Conservation (phyloP, 1,140 invertebrate species). For the Teleopsis dalmanni region DNA sequence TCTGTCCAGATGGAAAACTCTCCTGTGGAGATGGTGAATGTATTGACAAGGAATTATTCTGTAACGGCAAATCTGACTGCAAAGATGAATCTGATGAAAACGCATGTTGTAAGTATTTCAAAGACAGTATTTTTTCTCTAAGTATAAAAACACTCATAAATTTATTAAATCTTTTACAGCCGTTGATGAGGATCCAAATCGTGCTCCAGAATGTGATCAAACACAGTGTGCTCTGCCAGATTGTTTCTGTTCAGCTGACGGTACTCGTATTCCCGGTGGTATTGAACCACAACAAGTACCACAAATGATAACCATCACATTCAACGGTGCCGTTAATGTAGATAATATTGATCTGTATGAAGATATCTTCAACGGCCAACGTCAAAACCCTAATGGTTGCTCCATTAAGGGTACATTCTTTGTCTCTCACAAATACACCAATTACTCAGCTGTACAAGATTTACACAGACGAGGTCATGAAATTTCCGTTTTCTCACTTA, state of each 20-base stretch:
- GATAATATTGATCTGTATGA: constrained; percentile 90
- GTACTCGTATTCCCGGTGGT: constrained; percentile 77
- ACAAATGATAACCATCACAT: constrained; percentile 91
- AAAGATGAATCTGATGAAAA: constrained; percentile 92
- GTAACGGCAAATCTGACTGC: constrained; percentile 86
- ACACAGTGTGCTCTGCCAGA: constrained; percentile 82
- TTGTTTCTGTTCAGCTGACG: constrained; percentile 90
- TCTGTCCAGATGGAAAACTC: constrained; percentile 79
- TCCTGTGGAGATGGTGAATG: constrained; percentile 85
- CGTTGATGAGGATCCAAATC: constrained; percentile 80
- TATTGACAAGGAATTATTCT: constrained; percentile 84
- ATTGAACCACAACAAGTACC: constrained; percentile 78
- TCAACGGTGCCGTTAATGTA: constrained; percentile 90
- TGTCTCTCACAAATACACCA: constrained; percentile 91
- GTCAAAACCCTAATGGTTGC: constrained; percentile 88
- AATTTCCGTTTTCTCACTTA: constrained; percentile 88
- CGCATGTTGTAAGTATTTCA: constrained; percentile 76
- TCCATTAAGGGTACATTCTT: constrained; percentile 92
- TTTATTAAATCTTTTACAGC: constrained; percentile 49
- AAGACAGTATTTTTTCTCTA: not conserved
- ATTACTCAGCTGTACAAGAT: constrained; percentile 90
- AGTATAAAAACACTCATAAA: not conserved
- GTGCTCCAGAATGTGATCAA: constrained; percentile 81
- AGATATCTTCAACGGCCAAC: constrained; percentile 77
- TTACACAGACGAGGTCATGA: constrained; percentile 88